A percentile compares a stretch with the other conserved stretches of the same genome.
Evolutionary conservation across 2,888 invertebrate species (phyloP).

Genomic region (Spicauda simplicius): DNA sequence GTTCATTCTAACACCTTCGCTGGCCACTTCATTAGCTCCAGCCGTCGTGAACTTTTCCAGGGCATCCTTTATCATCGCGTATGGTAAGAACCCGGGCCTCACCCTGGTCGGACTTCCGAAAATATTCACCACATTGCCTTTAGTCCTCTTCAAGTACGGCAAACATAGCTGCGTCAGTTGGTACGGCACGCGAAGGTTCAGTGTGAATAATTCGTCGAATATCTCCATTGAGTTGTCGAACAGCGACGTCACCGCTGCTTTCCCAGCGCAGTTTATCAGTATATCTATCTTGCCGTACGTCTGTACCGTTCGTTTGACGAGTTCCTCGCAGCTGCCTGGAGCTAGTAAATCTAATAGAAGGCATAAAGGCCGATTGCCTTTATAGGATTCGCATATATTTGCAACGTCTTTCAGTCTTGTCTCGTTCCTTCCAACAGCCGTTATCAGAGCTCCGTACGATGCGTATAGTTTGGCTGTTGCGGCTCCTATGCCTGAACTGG

Average conservation of each 20-base stretch:
- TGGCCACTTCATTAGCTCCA: slow-evolving; percentile 60
- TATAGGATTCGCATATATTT: slow-evolving; percentile 51
- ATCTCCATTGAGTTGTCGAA: slow-evolving; percentile 60
- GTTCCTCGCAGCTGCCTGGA: slow-evolving; percentile 58
- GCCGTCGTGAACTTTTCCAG: slow-evolving; percentile 62
- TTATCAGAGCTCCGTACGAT: slow-evolving; percentile 54
- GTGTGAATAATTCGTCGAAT: slow-evolving; percentile 61
- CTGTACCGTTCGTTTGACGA: slow-evolving; percentile 58
- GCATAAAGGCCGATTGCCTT: slow-evolving; percentile 55
- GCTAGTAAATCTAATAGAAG: slow-evolving; percentile 57
- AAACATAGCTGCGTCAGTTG: slow-evolving; percentile 60
- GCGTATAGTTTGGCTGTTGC: slow-evolving; percentile 64
- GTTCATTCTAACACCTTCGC: slow-evolving; percentile 65
- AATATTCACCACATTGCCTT: slow-evolving; percentile 65
- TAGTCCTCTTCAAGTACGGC: slow-evolving; percentile 58
- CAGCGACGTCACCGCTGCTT: slow-evolving; percentile 55
- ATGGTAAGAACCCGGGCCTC: slow-evolving; percentile 60
- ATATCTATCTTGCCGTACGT: slow-evolving; percentile 58
- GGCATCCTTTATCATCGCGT: slow-evolving; percentile 60
- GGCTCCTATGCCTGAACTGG: slow-evolving; percentile 68
- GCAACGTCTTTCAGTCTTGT: slow-evolving; percentile 55
- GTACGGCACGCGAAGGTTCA: slow-evolving; percentile 64
- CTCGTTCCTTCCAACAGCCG: slow-evolving; percentile 63
- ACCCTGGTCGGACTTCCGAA: slow-evolving; percentile 56
- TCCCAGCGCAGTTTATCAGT: slow-evolving; percentile 64